phyloP scores from a whole-genome alignment of 2,888 invertebrate species.

The Dasypogon diadema region DNA sequence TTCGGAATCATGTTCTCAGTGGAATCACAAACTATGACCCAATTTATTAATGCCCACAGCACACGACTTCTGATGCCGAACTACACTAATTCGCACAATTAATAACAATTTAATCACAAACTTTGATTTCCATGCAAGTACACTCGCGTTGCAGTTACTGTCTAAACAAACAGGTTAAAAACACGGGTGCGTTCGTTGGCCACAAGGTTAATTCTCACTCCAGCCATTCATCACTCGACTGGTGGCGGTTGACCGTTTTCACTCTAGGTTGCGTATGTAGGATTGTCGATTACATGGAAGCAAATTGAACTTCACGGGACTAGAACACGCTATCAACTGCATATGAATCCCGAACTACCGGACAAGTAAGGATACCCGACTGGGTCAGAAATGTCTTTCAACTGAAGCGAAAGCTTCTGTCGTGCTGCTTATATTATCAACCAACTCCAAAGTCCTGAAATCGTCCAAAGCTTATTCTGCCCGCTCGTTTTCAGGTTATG shows the following conservation, averaged over 20 bases:
- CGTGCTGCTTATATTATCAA: slow-evolving; percentile 12
- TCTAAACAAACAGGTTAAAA: neutral
- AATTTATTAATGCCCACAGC: neutral
- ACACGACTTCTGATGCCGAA: neutral
- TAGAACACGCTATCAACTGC: neutral
- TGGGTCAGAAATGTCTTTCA: neutral
- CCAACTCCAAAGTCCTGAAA: neutral
- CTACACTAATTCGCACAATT: slow-evolving; percentile 24
- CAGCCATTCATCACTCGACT: neutral
- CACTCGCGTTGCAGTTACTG: neutral
- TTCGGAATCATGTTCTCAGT: neutral
- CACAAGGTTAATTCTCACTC: neutral
- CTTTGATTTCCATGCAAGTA: neutral
- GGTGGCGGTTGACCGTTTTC: slow-evolving; percentile 4
- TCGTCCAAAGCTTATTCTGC: neutral
- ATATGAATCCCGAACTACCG: neutral
- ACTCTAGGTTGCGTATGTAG: neutral
- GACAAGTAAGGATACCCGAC: neutral
- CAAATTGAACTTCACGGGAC: neutral
- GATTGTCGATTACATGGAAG: neutral
- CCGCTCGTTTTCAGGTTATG: neutral
- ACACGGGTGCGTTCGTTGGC: neutral
- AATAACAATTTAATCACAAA: slow-evolving; percentile 34
- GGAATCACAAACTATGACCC: neutral
- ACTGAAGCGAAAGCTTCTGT: slow-evolving; percentile 9